Percentiles rank a stretch among this genome's conserved stretches.
Conservation (phyloP, 2,888 invertebrate genomes). For the Halocaridina rubra region DNA sequence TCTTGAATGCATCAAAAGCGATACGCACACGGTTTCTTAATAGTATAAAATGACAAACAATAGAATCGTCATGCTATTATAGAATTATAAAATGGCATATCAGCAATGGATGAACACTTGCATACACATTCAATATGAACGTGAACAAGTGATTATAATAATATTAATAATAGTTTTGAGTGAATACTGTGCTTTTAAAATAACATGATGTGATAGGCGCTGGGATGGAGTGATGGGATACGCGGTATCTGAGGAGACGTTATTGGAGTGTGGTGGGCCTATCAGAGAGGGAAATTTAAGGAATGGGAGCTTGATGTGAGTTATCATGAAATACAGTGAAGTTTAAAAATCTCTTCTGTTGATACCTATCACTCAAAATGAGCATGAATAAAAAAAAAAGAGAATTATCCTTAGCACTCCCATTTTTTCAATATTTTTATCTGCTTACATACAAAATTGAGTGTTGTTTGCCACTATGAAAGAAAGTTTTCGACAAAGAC, state of each 20-base stretch:
- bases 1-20: too few species aligned
- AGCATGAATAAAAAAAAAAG: background rate
- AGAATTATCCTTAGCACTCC: too few species aligned
- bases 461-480: too few species aligned
- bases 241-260: background rate
- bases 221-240: background rate
- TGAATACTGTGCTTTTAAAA: background rate
- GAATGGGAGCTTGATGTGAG: too few species aligned
- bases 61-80: background rate
- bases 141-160: background rate
- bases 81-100: background rate
- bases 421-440: too few species aligned
- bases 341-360: background rate
- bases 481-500: too few species aligned
- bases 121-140: background rate
- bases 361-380: background rate
- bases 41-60: background rate
- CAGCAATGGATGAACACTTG: background rate
- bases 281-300: background rate
- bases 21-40: background rate
- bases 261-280: background rate
- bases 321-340: too few species aligned
- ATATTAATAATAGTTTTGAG: background rate
- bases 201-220: background rate
- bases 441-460: too few species aligned